phyloP scores from a whole-genome alignment of 2,888 invertebrate species.

The Eupithecia abbreviata region DNA sequence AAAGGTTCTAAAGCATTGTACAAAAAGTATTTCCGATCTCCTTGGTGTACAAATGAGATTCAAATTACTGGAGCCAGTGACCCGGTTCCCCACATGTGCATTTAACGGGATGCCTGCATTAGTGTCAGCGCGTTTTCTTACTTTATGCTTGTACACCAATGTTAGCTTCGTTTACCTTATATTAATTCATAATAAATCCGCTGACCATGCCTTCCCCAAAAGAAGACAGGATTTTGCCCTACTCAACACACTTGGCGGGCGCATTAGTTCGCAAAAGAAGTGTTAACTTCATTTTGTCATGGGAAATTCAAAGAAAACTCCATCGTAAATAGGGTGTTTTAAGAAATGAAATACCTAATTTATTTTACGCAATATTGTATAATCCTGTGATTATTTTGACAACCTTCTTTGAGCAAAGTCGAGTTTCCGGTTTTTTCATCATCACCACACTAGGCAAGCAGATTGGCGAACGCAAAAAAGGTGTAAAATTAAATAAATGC shows the following conservation, averaged over 20 bases:
- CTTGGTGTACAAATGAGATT: slow-evolving; percentile 22
- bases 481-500: not conserved
- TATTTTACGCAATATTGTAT: too few relatives aligned
- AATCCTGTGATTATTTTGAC: too few relatives aligned
- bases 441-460: not conserved
- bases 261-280: too few relatives aligned
- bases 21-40: slow-evolving; percentile 7
- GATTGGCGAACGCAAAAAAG: not conserved
- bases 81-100: slow-evolving; percentile 27
- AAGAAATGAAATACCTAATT: too few relatives aligned
- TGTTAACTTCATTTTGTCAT: not conserved
- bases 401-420: too few relatives aligned
- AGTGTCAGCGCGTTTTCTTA: slow-evolving; percentile 25
- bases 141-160: not conserved
- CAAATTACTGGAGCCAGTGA: slow-evolving; percentile 21
- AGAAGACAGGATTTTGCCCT: not conserved
- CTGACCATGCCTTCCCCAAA: not conserved
- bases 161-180: not conserved
- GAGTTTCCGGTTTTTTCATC: not conserved
- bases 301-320: not conserved
- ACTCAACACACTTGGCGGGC: not conserved
- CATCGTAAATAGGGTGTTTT: not conserved
- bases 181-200: not conserved
- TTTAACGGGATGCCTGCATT: slow-evolving; percentile 25
- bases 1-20: not conserved